Percentiles rank a stretch among this genome's conserved stretches.
These are phyloP conservation scores for Procapra przewalskii DNA, from an alignment of 2,113 vertebrate genomes.

Conservation along the genomic window DNA sequence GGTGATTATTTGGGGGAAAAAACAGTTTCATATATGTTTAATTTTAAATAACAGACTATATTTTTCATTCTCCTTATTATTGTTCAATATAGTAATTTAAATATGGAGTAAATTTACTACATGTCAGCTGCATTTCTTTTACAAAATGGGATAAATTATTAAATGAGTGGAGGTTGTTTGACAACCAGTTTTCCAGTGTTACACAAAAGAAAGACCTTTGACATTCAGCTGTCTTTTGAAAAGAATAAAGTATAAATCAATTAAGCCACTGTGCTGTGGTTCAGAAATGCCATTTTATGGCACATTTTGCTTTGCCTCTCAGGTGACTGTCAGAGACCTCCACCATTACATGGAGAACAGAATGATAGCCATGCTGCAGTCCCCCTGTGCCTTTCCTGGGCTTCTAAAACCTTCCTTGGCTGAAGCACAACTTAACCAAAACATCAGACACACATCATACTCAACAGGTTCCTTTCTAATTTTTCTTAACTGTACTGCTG, in stretches of 20 bases:
- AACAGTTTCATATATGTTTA: conserved; percentile 86
- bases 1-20: conserved; percentile 80
- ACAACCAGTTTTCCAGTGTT: conserved; percentile 83
- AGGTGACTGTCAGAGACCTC: conserved; percentile 68
- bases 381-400: background rate
- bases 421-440: background rate
- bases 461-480: conserved; percentile 6
- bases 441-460: background rate
- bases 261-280: conserved; percentile 77
- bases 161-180: conserved; percentile 85
- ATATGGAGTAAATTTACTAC: conserved; percentile 82
- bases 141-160: conserved; percentile 87
- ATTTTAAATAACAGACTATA: conserved; percentile 84
- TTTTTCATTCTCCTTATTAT: conserved; percentile 85
- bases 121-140: conserved; percentile 82
- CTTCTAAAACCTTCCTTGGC: background rate
- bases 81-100: conserved; percentile 82
- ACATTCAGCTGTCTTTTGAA: conserved; percentile 84
- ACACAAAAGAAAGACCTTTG: conserved; percentile 85
- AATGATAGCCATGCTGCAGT: background rate
- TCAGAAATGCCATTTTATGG: conserved; percentile 70
- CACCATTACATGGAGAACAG: conserved; percentile 40
- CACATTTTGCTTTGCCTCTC: conserved; percentile 71
- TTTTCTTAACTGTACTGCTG: background rate
- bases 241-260: conserved; percentile 85